Base-by-base conservation (phyloP, 2,888 invertebrate genomes). In the Athalia rosae region DNA sequence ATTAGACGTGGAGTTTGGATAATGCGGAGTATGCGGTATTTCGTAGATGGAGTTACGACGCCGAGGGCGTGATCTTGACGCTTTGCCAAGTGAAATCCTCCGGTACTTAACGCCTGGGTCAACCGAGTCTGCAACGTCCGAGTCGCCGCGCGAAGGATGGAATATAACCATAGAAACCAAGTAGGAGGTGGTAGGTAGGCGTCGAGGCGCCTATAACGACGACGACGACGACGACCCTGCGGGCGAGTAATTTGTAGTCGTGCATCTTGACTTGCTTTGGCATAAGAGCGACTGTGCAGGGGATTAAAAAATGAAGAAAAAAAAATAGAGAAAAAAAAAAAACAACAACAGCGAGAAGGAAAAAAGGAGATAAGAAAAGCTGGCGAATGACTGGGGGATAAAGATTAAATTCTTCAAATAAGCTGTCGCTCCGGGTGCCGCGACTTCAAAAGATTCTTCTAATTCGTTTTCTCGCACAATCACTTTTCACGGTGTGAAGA, bases 41-140 rank as follows among this genome's bases (percentile, higher is more conserved):
- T 48, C 50, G 11, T 15, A 11, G 13, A 41, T 41, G 64, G 9
- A 45, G 76, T 58, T 53, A 43, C 45, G 48, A 59, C 45, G 45
- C 64, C 15, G 50, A 13, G 7, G 28, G 43, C 56, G 59, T 50
- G 69, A 69, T 77, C 48, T 69, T 71, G 71, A 71, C 56, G 41
- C 56, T 8, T n/a, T 71, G 71, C 71, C 71, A 58, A 45, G 11
- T 71, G 58, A 71, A 50, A 71, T 71, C 56, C 58, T n/a, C 58
- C n/a, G 71, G 71, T 56, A 71, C 45, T 71, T 58, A 71, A 71
- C 45, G 45, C 71, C 71, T 58, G 43, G 71, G 71, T 58, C 56
- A 58, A 71, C 43, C 58, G 53, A 8, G 28, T 28, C 28, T 28
- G 28, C 28, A 2, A 28, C 28, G 28, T 28, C 28, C 28, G 28